Evolutionary conservation across 2,113 vertebrate genomes (phyloP).

Genomic region (Datnioides undecimradiatus): DNA sequence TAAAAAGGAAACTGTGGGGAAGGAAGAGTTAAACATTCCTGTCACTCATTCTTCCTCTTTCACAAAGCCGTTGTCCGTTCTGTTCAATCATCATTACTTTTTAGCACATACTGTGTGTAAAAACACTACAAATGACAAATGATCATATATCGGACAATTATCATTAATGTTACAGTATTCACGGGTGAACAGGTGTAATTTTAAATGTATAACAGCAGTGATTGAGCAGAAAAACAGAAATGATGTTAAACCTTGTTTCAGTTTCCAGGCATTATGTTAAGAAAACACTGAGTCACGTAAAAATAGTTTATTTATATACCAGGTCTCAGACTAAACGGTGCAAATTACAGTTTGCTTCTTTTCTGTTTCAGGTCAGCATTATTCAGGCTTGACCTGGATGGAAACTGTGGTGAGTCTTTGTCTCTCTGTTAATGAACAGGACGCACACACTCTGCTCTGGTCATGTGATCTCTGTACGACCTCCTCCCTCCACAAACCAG

Average conservation of each 20-base stretch:
- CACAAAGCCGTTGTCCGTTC: background rate
- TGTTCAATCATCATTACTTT: background rate
- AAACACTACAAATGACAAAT: background rate
- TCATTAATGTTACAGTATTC: too few relatives aligned
- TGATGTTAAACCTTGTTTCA: background rate
- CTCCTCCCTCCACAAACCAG: constrained; percentile 55
- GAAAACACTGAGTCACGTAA: background rate
- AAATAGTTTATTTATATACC: background rate
- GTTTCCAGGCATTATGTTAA: background rate
- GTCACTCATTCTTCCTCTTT: background rate
- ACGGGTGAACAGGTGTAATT: too few relatives aligned
- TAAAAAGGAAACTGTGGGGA: background rate
- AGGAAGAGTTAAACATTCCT: too few relatives aligned
- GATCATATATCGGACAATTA: background rate
- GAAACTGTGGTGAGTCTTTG: constrained; percentile 78
- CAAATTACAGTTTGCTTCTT: background rate
- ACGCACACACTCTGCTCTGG: background rate
- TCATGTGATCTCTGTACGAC: background rate
- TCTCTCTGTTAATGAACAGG: background rate
- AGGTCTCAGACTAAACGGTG: background rate
- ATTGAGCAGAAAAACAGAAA: background rate
- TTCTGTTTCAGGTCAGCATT: constrained; percentile 80
- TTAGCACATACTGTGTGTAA: background rate
- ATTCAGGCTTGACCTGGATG: constrained; percentile 77
- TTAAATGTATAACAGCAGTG: background rate